Percentiles rank a stretch among this genome's conserved stretches.
Conservation (phyloP, 2,113 vertebrate species). For the Corythornis cristatus region DNA sequence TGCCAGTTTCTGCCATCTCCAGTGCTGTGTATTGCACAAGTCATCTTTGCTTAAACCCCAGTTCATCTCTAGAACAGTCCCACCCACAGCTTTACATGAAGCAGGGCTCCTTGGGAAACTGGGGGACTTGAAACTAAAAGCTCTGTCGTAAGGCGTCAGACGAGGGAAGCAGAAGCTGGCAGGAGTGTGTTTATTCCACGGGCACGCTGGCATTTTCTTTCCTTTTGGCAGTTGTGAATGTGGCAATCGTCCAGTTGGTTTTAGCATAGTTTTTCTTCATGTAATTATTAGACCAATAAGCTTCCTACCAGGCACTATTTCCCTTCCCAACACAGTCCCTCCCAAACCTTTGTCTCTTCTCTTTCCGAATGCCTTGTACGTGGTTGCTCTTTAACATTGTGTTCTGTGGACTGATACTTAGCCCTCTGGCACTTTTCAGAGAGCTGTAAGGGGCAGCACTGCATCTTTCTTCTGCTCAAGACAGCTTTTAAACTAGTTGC, state of each 20-base stretch:
- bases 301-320: not conserved
- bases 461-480: not conserved
- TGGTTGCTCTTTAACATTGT: not conserved
- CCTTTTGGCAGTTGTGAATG: not conserved
- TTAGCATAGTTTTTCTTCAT: not conserved
- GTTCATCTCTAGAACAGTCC: not conserved
- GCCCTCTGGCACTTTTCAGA: not conserved
- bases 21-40: not conserved
- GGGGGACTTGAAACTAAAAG: not conserved
- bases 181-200: too few species aligned
- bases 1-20: not conserved
- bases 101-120: not conserved
- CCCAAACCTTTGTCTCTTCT: not conserved
- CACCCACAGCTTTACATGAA: not conserved
- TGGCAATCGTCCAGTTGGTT: not conserved
- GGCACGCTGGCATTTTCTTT: not conserved
- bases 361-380: not conserved
- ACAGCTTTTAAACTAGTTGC: not conserved
- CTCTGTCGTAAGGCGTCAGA: not conserved
- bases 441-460: not conserved
- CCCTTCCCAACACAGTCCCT: not conserved
- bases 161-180: too few species aligned
- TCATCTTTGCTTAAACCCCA: not conserved
- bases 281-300: not conserved
- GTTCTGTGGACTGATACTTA: not conserved